Evolutionary conservation across 2,797 vertebrate species (phyloP), one percentile per base, ranked within the genome.

Genomic region (Hydrophis major): DNA sequence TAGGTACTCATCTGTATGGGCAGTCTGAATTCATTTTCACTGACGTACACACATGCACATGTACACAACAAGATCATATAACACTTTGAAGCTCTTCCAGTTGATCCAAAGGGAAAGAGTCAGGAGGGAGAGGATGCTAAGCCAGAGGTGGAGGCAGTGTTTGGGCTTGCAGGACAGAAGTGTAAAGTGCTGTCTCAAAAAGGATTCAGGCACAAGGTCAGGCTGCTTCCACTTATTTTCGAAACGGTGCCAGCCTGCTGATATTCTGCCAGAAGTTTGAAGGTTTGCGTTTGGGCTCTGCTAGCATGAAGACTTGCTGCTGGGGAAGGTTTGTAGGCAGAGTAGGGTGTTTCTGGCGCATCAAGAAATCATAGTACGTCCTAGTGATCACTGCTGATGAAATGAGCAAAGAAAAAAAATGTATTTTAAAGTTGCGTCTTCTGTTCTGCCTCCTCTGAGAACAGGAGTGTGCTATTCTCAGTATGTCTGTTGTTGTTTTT

Each of bases 191-290:
- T 98, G 98, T 98, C 95, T 97, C 93, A 47, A 95, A 93, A 94
- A 96, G 95, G 95, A 6, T 96, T 95, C 94, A 97, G 97, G 97
- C 97, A 97, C 96, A 96, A 96, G 95, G 95, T 87, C 50, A 95
- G 95, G 94, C 95, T 95, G 95, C 69, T 91, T 83, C 92, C 92
- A 88, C 96, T 98, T 96, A 99, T 97, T 99, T 99, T 94, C 98
- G 98, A 98, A 99, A 99, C 13, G 99, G 99, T 0, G 99, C 98
- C 97, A 99, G 98, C 96, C 98, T 97, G 97, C 99, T 99, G 88
- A 99, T 99, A 97, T 98, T 99, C 97, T 99, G 99, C 99, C 99
- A 99, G 98, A 99, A 99, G 97, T 99, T 99, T 92, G 98, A 99
- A 90, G 98, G 98, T 97, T 99, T 99, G 97, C 98, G 98, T 96